phyloP scores from a whole-genome alignment of 2,797 vertebrate species.

The Cephalopachus bancanus region DNA sequence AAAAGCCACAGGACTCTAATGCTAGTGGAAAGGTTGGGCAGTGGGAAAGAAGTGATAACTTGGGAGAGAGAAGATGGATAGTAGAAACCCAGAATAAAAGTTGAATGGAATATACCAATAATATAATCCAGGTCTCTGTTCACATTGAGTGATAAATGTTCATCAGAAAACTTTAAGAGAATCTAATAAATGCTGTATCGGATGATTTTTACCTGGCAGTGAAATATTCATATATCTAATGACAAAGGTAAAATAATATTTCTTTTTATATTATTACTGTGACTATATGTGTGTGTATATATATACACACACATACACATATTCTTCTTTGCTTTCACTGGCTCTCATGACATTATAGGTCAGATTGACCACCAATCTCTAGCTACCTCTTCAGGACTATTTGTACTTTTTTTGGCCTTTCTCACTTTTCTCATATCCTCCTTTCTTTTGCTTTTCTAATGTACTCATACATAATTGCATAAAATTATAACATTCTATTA shows the following conservation, averaged over 20 bases:
- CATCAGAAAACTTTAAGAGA: neutral
- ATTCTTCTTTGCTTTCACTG: slow-evolving; percentile 13
- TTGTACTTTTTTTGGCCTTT: slow-evolving; percentile 10
- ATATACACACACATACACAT: neutral
- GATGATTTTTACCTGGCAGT: slow-evolving; percentile 30
- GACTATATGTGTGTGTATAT: neutral
- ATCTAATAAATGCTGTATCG: neutral
- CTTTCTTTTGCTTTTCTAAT: slow-evolving; percentile 25
- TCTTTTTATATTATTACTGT: neutral
- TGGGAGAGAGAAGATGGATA: neutral
- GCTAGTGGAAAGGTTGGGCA: neutral
- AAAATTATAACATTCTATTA: slow-evolving; percentile 47
- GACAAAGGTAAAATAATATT: slow-evolving; percentile 55
- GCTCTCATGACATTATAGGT: neutral
- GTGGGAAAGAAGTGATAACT: neutral
- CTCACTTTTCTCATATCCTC: neutral
- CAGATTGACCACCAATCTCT: neutral
- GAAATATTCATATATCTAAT: slow-evolving; percentile 2
- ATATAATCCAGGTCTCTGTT: neutral
- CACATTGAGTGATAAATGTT: slow-evolving; percentile 16
- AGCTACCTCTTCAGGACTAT: neutral
- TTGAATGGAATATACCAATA: slow-evolving; percentile 17
- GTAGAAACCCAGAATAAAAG: slow-evolving; percentile 21
- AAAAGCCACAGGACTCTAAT: slow-evolving; percentile 61
- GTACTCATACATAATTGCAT: neutral